Evolutionary conservation across 2,797 vertebrate genomes (phyloP), one percentile per base, ranked within the genome.

Genomic region (Botia kubotai): DNA sequence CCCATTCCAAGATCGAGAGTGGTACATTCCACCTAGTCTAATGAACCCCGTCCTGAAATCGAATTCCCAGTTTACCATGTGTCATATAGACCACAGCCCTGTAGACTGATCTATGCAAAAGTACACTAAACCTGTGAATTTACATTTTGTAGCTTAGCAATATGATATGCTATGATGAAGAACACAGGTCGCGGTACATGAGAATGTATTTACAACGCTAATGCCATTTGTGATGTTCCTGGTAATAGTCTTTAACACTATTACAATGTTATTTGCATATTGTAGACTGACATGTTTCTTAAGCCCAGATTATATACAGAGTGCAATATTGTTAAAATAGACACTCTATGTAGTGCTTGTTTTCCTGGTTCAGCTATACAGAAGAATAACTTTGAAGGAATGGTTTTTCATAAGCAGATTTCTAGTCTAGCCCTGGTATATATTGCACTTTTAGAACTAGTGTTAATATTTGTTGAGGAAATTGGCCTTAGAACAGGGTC

Each of bases 61-160:
- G 33, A 79, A 72, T 69, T 70, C 52, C 83, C 72, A 50, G 68
- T 75, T 79, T 78, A 70, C 84, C 75, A 76, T 67, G 55, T 82
- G 75, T 52, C 72, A 77, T 63, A 50, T 80, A 75, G 60, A 80
- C 76, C 72, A 76, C 68, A 52, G 72, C 76, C 83, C 79, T 60
- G 36, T 85, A 86, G 79, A 86, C 72, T 75, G 82, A 87, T 85
- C 88, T 88, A 88, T 89, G 88, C 87, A 89, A 80, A 82, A 81
- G 60, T 11, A 83, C 83, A 70, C 74, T 82, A 87, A 63, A 74
- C 26, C 83, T 75, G 72, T 82, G 58, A 84, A 82, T 57, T 73
- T 39, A 65, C 67, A 66, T 73, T 67, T 77, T 81, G 78, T 82
- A 74, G 85, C 75, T 83, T 68, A n/a, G 83, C 77, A 77, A 60